Conservation (phyloP, 2,888 invertebrate genomes). For the Drosophila pullipes region DNA sequence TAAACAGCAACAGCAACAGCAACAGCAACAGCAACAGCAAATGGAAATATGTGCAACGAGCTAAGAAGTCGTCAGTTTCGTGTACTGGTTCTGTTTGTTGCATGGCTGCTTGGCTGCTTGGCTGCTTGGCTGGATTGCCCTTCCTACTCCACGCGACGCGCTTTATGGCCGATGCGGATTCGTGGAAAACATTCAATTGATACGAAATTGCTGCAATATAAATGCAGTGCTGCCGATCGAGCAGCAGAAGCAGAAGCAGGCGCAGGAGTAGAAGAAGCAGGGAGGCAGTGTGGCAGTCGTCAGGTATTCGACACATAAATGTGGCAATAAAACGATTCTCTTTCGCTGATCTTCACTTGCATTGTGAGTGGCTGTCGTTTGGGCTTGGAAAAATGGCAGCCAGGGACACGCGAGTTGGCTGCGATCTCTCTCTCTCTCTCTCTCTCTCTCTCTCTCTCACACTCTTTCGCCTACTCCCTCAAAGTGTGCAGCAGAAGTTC, state of each 20-base stretch:
- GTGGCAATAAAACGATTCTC: constrained; percentile 64
- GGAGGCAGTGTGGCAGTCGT: constrained; percentile 11
- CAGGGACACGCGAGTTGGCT: constrained; percentile 62
- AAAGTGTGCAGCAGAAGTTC: constrained; percentile 53
- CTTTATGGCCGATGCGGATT: constrained; percentile 69
- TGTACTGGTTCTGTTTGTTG: constrained; percentile 21
- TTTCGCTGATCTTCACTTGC: constrained; percentile 31
- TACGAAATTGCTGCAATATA: constrained; percentile 81
- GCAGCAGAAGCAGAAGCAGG: not conserved
- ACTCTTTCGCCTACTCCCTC: not conserved
- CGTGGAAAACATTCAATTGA: constrained; percentile 80
- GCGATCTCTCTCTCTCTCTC: not conserved
- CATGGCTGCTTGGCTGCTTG: not conserved
- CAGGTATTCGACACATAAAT: constrained; percentile 61
- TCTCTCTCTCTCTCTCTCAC: not conserved
- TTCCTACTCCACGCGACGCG: constrained; percentile 71
- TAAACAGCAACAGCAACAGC: constrained; percentile 42
- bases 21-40: constrained; percentile 16
- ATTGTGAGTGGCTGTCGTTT: constrained; percentile 23
- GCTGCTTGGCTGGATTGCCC: constrained; percentile 36
- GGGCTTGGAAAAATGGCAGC: constrained; percentile 54
- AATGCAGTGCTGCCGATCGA: constrained; percentile 78
- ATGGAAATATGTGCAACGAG: constrained; percentile 12
- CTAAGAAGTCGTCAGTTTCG: constrained; percentile 46
- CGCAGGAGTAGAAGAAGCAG: not conserved